A percentile compares a stretch with the other conserved stretches of the same genome.
Conservation (phyloP, 1,140 invertebrate species). For the Drosophila arizonae region DNA sequence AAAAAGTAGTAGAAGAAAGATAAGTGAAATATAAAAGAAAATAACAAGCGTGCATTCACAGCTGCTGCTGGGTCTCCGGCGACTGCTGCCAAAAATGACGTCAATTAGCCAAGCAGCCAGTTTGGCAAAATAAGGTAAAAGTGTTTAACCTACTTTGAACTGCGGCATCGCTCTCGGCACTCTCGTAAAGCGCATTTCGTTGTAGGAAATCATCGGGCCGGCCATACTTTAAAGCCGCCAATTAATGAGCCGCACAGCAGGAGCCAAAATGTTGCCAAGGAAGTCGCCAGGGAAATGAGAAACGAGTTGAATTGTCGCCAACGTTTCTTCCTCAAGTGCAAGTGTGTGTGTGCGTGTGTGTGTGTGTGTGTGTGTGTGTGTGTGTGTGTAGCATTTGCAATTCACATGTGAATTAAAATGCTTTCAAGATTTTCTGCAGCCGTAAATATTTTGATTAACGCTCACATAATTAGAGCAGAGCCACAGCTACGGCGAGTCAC, state of each 20-base stretch:
- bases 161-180: constrained; percentile 2
- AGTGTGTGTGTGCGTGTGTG: constrained; percentile 44
- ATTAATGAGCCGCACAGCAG: constrained; percentile 60
- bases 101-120: constrained; percentile 61
- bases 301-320: constrained; percentile 16
- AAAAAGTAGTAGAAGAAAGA: constrained; percentile 11
- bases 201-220: constrained; percentile 57
- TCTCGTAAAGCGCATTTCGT: constrained; percentile 57
- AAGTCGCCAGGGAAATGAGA: constrained; percentile 50
- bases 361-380: constrained; percentile 63
- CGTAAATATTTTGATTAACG: constrained; percentile 68
- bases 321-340: constrained; percentile 34
- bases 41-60: constrained; percentile 44
- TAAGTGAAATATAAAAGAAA: constrained; percentile 31
- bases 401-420: constrained; percentile 59
- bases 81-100: constrained; percentile 65
- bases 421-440: constrained; percentile 40
- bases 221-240: constrained; percentile 40
- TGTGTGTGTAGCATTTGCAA: constrained; percentile 55
- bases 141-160: constrained; percentile 74
- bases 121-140: constrained; percentile 71
- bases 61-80: constrained; percentile 1
- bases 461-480: constrained; percentile 57
- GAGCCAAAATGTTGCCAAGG: constrained; percentile 43
- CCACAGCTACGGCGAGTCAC: neutral